Percentiles rank a stretch among this genome's conserved stretches.
phyloP scores from a whole-genome alignment of 37 sponge, comb jelly and placozoan species.

The Cladorhizidae sp. region DNA sequence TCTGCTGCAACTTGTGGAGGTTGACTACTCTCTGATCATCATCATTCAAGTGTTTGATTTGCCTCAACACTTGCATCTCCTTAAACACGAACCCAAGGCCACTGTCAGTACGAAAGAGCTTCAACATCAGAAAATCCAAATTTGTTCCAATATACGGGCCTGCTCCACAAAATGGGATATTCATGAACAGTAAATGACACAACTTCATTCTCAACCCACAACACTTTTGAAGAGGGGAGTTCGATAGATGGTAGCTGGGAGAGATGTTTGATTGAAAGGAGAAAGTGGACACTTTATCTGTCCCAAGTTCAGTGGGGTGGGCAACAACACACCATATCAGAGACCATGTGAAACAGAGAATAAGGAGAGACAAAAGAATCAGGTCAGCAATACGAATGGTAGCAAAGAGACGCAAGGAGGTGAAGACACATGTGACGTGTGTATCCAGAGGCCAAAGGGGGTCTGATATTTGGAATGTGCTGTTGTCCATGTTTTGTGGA shows the following conservation, averaged over 20 bases:
- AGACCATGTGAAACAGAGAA: slow-evolving; percentile 40
- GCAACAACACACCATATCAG: slow-evolving; percentile 45
- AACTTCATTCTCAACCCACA: slow-evolving; percentile 1
- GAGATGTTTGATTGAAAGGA: slow-evolving; percentile 38
- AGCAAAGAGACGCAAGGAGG: slow-evolving; percentile 52
- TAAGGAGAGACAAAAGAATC: slow-evolving; percentile 33
- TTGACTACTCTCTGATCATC: slow-evolving; percentile 30
- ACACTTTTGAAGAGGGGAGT: not conserved
- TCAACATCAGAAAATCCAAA: slow-evolving; percentile 53
- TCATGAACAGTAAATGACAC: slow-evolving; percentile 2
- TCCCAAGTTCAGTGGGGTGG: slow-evolving; percentile 49
- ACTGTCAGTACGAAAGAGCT: slow-evolving; percentile 56
- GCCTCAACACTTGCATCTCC: slow-evolving; percentile 42
- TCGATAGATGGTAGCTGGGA: slow-evolving; percentile 40
- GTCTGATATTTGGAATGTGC: not conserved
- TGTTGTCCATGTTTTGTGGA: slow-evolving; percentile 23
- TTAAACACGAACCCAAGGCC: slow-evolving; percentile 46
- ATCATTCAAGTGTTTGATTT: slow-evolving; percentile 30
- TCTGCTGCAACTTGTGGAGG: slow-evolving; percentile 12
- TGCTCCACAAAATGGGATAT: slow-evolving; percentile 13
- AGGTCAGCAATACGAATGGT: slow-evolving; percentile 49
- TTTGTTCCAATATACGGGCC: slow-evolving; percentile 44
- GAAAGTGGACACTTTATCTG: slow-evolving; percentile 38
- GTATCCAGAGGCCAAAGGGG: slow-evolving; percentile 34
- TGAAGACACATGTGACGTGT: slow-evolving; percentile 54